phyloP scores from a whole-genome alignment of 2,888 invertebrate species.

The Gibbula magus region DNA sequence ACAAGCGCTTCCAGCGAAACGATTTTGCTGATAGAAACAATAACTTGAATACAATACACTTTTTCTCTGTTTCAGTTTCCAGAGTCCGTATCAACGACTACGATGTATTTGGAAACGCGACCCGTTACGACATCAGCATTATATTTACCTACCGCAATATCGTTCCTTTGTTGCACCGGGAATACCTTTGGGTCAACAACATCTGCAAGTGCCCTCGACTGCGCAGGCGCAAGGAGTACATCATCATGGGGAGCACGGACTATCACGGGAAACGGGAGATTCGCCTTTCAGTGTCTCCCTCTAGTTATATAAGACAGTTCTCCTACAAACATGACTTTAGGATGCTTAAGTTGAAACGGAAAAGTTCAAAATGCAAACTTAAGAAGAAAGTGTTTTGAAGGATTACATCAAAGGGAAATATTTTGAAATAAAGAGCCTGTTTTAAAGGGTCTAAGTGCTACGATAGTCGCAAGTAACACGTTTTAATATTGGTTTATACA shows the following conservation, averaged over 20 bases:
- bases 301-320: constrained; percentile 31
- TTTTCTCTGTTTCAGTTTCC: constrained; percentile 31
- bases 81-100: constrained; percentile 29
- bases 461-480: too few relatives aligned
- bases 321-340: constrained; percentile 19
- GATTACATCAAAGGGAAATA: too few relatives aligned
- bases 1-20: too few relatives aligned
- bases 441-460: too few relatives aligned
- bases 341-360: constrained; percentile 15
- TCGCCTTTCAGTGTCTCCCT: constrained; percentile 29
- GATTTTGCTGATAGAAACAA: too few relatives aligned
- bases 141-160: constrained; percentile 34
- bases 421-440: too few relatives aligned
- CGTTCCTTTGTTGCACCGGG: constrained; percentile 32
- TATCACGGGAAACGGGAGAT: constrained; percentile 27
- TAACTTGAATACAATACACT: background rate
- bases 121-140: constrained; percentile 42
- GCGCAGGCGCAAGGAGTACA: constrained; percentile 31
- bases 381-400: background rate
- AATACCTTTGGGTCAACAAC: constrained; percentile 42
- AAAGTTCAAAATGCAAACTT: constrained; percentile 1
- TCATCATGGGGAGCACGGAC: constrained; percentile 41
- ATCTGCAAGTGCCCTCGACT: constrained; percentile 39
- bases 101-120: constrained; percentile 30
- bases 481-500: too few relatives aligned